These are phyloP conservation scores for Mellilla xanthometata DNA, from an alignment of 2,888 invertebrate species.

Conservation along the genomic window DNA sequence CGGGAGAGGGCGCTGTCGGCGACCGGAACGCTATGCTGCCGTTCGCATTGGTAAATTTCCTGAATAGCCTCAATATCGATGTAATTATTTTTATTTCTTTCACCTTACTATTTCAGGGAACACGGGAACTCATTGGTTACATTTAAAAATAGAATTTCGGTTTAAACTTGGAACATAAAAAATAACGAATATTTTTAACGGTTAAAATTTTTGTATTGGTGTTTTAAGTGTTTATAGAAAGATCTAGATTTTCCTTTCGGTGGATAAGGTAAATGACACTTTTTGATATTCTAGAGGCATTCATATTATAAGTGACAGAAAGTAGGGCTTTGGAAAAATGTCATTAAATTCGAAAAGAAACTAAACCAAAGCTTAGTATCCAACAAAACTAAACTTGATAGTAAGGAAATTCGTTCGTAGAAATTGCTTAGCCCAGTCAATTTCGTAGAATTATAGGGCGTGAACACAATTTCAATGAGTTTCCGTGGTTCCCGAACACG, in stretches of 20 bases:
- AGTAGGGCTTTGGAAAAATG: no score
- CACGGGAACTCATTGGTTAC: conserved; percentile 45
- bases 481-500: conserved; percentile 35
- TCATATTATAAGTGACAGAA: no score
- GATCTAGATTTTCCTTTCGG: no score
- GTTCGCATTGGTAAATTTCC: conserved; percentile 80
- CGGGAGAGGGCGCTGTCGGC: conserved; percentile 64
- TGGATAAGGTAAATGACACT: no score
- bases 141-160: no score
- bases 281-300: no score
- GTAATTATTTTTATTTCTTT: conserved; percentile 66
- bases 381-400: conserved; percentile 10
- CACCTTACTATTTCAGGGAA: conserved; percentile 33
- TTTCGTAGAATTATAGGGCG: conserved; percentile 36
- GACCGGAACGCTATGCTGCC: conserved; percentile 75
- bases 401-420: conserved; percentile 28
- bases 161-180: no score
- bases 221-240: no score
- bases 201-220: no score
- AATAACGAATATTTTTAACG: no score
- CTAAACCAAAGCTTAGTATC: conserved; percentile 5
- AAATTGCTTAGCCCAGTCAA: conserved; percentile 31
- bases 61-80: conserved; percentile 80
- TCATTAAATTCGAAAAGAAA: conserved; percentile 2
- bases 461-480: conserved; percentile 37